Base-by-base conservation (phyloP, 2,888 invertebrate genomes). In the Mimumesa dahlbomi region DNA sequence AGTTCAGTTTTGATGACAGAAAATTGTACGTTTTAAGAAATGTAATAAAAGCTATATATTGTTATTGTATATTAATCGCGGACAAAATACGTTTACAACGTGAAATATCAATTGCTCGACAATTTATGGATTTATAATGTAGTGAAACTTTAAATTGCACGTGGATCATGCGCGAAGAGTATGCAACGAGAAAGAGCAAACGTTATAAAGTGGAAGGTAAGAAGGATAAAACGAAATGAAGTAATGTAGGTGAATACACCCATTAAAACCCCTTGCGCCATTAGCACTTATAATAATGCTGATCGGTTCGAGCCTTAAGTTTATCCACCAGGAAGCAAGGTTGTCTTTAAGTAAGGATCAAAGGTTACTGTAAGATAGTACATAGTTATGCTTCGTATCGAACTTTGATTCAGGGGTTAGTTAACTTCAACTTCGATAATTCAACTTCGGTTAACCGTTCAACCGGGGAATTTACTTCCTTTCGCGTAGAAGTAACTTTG, bases 241-340 rank as follows among this genome's bases (percentile, higher is more conserved):
- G 42, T 42, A 42, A 42, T 9, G 16, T n/a, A 42, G 42, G 6
- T 19, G 25, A 48, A 16, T 16, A 29, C n/a, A 25, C 29, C 29
- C 29, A 14, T 48, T 48, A 48, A 48, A 25, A 48, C 16, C 36
- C 7, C 18, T n/a, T 18, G 34, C 50, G n/a, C 21, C 54, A 43
- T 54, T 54, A 42, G 56, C 56, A 42, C 56, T 56, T 54, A 63
- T 53, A 62, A 58, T 58, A 49, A 31, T 48, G 63, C 49, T 65
- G 43, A 59, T 49, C 68, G 65, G 58, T 42, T 73, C 22, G 34
- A 64, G 65, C 62, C 42, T 58, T 40, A 36, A 64, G 62, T 58
- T 73, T 74, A 73, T 75, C 68, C 66, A 73, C 67, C 66, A 73
- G 72, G 73, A 77, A 75, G 68, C 73, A 70, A 65, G 66, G 70